A percentile compares a stretch with the other conserved stretches of the same genome.
Conservation (phyloP, 1,140 invertebrate genomes). For the Camponotus vicinus region DNA sequence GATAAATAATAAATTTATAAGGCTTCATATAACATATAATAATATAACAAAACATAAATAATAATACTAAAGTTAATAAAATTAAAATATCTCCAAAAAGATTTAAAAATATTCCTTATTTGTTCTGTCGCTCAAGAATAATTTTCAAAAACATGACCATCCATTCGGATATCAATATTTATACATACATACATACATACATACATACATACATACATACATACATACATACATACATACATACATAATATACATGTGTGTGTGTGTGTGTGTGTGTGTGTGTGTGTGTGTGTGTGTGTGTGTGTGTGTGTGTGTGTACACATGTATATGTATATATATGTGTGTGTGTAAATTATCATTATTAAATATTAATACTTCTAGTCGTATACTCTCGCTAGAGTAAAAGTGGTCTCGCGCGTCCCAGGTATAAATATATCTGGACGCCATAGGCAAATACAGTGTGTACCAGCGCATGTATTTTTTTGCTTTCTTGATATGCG, state of each 20-base stretch:
- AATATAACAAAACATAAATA: slow-evolving; percentile 48
- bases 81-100: slow-evolving; percentile 29
- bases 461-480: slow-evolving; percentile 81
- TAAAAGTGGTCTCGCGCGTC: slow-evolving; percentile 84
- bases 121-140: slow-evolving; percentile 61
- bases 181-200: slow-evolving; percentile 22
- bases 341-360: slow-evolving; percentile 79
- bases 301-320: no score
- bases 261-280: no score
- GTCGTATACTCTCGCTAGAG: slow-evolving; percentile 86
- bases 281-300: no score
- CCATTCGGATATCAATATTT: slow-evolving; percentile 77
- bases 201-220: not conserved
- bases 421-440: slow-evolving; percentile 74
- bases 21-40: not conserved
- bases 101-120: slow-evolving; percentile 29
- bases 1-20: no score
- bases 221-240: slow-evolving; percentile 25
- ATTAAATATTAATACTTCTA: slow-evolving; percentile 86
- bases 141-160: slow-evolving; percentile 81
- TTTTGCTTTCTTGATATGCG: slow-evolving; percentile 84
- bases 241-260: no score
- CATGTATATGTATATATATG: not conserved
- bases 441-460: slow-evolving; percentile 84
- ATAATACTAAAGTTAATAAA: slow-evolving; percentile 54